These are phyloP conservation scores for Geotrupes spiniger DNA, from an alignment of 2,888 invertebrate genomes.

Conservation along the genomic window DNA sequence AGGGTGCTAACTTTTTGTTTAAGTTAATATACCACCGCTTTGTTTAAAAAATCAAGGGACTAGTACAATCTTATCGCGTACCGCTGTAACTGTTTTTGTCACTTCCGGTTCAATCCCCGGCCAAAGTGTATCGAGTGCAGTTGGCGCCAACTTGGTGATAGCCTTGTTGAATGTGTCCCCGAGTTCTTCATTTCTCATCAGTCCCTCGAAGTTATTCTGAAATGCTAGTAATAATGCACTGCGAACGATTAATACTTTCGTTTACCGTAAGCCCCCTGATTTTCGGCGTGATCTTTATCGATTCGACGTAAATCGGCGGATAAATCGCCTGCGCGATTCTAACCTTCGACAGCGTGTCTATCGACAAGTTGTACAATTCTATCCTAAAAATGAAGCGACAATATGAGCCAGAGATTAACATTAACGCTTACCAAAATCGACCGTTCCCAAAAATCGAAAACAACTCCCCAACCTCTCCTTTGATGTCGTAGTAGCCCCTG, in stretches of 20 bases:
- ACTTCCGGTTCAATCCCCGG: constrained; percentile 46
- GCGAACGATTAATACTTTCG: background rate
- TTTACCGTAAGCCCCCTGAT: constrained; percentile 41
- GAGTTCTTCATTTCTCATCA: constrained; percentile 45
- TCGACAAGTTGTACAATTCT: constrained; percentile 41
- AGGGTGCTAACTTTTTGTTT: no score
- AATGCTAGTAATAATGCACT: constrained; percentile 23
- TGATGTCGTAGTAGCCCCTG: constrained; percentile 44
- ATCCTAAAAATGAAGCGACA: constrained; percentile 39
- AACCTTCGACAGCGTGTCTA: constrained; percentile 38
- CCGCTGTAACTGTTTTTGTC: constrained; percentile 42
- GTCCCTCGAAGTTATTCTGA: constrained; percentile 46
- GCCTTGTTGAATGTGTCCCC: constrained; percentile 47
- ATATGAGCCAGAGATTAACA: background rate
- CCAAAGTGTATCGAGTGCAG: constrained; percentile 48
- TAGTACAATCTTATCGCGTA: constrained; percentile 24
- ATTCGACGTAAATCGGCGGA: constrained; percentile 32
- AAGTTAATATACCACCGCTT: no score
- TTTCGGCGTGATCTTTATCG: constrained; percentile 41
- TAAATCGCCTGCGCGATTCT: constrained; percentile 26
- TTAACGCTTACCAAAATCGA: constrained; percentile 48
- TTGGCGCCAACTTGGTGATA: constrained; percentile 45
- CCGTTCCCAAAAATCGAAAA: constrained; percentile 46
- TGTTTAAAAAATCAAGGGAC: no score
- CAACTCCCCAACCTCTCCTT: constrained; percentile 43